Evolutionary conservation across 2,888 invertebrate genomes (phyloP).

Genomic region (Saturnia pavonia): DNA sequence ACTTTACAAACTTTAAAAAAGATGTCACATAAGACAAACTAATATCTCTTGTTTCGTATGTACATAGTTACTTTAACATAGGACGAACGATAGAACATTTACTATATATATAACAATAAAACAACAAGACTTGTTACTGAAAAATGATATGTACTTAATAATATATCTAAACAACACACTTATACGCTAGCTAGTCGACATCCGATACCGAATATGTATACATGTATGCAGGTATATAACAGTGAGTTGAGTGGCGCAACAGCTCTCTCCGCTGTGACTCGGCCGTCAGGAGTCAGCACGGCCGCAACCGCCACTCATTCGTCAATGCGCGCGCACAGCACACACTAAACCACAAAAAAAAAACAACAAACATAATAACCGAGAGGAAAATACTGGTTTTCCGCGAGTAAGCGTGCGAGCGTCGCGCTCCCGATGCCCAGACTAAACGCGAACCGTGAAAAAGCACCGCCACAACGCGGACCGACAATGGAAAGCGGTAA

Average conservation of each 20-base stretch:
- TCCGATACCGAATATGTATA: slow-evolving; percentile 19
- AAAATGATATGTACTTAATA: background rate
- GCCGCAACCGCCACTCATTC: slow-evolving; percentile 29
- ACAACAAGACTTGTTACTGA: background rate
- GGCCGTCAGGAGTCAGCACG: slow-evolving; percentile 29
- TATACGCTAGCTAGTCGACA: background rate
- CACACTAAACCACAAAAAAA: slow-evolving; percentile 33
- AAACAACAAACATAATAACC: slow-evolving; percentile 65
- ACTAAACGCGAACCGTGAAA: slow-evolving; percentile 81
- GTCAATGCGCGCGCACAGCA: slow-evolving; percentile 60
- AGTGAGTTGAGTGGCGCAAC: slow-evolving; percentile 29
- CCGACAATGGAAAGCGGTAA: slow-evolving; percentile 83
- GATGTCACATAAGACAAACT: background rate
- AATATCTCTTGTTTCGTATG: background rate
- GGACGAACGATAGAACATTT: background rate
- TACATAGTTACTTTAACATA: background rate
- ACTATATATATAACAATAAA: background rate
- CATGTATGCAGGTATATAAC: slow-evolving; percentile 21
- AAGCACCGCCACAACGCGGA: slow-evolving; percentile 81
- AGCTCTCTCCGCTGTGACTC: slow-evolving; percentile 15
- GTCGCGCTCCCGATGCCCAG: slow-evolving; percentile 80
- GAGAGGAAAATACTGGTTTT: slow-evolving; percentile 75
- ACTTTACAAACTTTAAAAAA: background rate
- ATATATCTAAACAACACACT: background rate
- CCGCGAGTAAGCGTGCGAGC: slow-evolving; percentile 78